Conservation (phyloP, 2,113 vertebrate species). For the Tretioscincus oriximinensis region DNA sequence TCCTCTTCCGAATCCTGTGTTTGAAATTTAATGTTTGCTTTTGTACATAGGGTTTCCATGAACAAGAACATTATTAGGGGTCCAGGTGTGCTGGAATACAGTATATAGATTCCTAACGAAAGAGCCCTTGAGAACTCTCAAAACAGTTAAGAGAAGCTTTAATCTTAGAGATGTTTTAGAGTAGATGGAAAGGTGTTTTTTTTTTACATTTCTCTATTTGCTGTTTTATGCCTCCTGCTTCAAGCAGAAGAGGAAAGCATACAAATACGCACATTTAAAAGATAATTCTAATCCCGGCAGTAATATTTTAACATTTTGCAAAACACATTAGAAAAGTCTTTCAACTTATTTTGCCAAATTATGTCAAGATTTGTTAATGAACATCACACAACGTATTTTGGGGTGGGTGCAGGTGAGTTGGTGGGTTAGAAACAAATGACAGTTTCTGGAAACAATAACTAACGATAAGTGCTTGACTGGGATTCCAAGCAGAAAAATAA, state of each 20-base stretch:
- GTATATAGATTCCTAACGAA: not conserved
- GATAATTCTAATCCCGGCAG: conserved; percentile 61
- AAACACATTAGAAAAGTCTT: conserved; percentile 54
- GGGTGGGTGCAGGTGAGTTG: too few relatives aligned
- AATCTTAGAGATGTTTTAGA: too few relatives aligned
- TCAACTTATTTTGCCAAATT: conserved; percentile 51
- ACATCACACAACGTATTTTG: conserved; percentile 25
- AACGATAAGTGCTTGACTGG: conserved; percentile 38
- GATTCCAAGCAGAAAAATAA: conserved; percentile 59
- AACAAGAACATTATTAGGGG: not conserved
- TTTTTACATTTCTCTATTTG: conserved; percentile 43
- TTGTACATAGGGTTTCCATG: not conserved
- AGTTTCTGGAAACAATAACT: conserved; percentile 59
- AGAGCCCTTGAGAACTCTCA: too few relatives aligned
- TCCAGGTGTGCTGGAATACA: not conserved
- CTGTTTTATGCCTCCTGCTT: not conserved
- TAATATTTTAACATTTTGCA: conserved; percentile 55
- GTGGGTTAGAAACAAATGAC: conserved; percentile 47
- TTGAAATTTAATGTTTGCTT: too few relatives aligned
- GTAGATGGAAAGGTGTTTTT: not conserved
- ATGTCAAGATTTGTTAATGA: conserved; percentile 46
- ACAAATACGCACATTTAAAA: not conserved
- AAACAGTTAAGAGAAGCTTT: too few relatives aligned
- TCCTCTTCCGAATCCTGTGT: too few relatives aligned
- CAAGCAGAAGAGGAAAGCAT: too few relatives aligned